Conservation (phyloP, 1,140 invertebrate genomes). For the Triops longicaudatus region DNA sequence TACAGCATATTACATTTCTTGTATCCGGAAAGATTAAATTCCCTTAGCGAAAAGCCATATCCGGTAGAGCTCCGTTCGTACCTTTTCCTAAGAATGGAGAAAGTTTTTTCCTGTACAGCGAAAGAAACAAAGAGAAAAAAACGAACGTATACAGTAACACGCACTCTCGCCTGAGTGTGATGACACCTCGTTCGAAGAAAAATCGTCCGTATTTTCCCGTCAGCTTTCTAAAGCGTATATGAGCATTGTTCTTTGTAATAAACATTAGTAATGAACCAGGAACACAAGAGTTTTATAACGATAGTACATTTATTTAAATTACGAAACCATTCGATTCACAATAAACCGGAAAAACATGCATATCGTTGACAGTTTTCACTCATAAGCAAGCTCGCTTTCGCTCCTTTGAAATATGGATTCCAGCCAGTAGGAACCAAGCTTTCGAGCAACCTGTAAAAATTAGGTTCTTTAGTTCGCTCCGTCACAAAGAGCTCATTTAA, state of each 20-base stretch:
- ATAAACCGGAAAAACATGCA: not conserved
- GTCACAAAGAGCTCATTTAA: not conserved
- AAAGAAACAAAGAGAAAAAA: not conserved
- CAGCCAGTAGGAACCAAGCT: not conserved
- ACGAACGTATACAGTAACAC: not conserved
- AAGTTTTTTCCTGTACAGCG: not conserved
- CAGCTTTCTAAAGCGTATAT: too few species aligned
- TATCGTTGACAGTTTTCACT: slow-evolving; percentile 8
- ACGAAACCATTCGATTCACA: not conserved
- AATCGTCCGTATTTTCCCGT: too few species aligned
- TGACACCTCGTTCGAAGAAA: too few species aligned
- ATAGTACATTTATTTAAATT: not conserved
- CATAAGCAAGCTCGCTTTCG: not conserved
- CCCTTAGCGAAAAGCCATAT: not conserved
- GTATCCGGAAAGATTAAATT: not conserved
- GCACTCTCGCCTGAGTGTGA: too few species aligned
- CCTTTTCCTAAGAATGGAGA: not conserved
- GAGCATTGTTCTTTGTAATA: too few species aligned
- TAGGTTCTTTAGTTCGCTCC: not conserved
- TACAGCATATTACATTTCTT: not conserved
- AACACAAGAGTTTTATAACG: not conserved
- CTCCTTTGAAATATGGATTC: not conserved
- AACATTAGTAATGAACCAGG: not conserved
- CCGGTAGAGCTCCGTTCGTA: not conserved
- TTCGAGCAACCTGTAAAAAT: not conserved